phyloP scores from a whole-genome alignment of 1,140 invertebrate genomes.

The Lysiphlebus fabarum region DNA sequence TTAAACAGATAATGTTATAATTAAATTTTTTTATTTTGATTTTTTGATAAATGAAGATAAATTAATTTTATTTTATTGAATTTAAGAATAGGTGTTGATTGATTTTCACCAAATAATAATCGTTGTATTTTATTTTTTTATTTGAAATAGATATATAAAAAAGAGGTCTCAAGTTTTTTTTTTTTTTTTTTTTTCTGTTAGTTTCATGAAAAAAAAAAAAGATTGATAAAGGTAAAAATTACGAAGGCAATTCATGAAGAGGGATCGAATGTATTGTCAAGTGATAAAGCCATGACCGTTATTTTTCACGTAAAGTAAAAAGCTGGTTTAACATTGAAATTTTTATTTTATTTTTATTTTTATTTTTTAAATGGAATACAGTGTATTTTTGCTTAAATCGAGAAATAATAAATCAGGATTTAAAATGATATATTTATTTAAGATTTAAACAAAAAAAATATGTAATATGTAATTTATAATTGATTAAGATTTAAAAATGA shows the following conservation, averaged over 20 bases:
- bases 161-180: neutral
- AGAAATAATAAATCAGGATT: neutral
- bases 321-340: slow-evolving; percentile 14
- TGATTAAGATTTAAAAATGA: neutral
- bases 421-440: neutral
- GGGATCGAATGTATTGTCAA: slow-evolving; percentile 15
- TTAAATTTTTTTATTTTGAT: too few relatives aligned
- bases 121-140: neutral
- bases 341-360: slow-evolving; percentile 10
- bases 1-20: too few relatives aligned
- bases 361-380: neutral
- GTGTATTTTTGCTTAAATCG: neutral
- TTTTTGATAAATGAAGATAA: too few relatives aligned
- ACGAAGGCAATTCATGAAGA: slow-evolving; percentile 10
- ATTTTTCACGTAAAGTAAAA: slow-evolving; percentile 18
- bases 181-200: slow-evolving; percentile 3
- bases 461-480: neutral
- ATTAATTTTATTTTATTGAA: neutral
- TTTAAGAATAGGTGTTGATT: neutral
- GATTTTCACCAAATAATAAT: neutral
- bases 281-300: slow-evolving; percentile 24
- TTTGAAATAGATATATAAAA: neutral
- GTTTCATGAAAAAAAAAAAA: neutral
- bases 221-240: neutral
- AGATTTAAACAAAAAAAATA: neutral